Conservation (phyloP, 2,888 invertebrate species). For the Bimastos eiseni region DNA sequence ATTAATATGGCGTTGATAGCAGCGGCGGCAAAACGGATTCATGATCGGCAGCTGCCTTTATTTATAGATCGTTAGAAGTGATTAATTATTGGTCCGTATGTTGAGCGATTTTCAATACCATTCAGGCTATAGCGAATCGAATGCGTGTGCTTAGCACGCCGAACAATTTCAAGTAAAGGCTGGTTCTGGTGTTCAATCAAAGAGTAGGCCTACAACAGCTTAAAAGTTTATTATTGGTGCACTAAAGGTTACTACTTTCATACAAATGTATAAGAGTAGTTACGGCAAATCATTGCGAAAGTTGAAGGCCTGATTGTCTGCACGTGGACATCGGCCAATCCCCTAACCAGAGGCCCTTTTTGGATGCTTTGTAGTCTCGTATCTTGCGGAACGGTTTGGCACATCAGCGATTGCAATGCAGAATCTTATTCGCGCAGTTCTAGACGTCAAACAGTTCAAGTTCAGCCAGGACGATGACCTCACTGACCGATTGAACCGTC, state of each 20-base stretch:
- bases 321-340: not conserved
- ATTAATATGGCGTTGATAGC: not conserved
- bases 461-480: conserved; percentile 58
- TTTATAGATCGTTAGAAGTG: not conserved
- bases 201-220: not conserved
- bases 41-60: not conserved
- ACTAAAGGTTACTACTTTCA: not conserved
- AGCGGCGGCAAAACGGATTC: not conserved
- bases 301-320: not conserved
- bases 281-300: not conserved
- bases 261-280: not conserved
- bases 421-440: conserved; percentile 37
- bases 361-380: not conserved
- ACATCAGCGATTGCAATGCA: conserved; percentile 41
- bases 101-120: not conserved
- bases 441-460: conserved; percentile 42
- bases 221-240: not conserved
- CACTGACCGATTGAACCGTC: conserved; percentile 63
- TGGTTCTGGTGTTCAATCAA: not conserved
- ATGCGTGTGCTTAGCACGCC: not conserved
- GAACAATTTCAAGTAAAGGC: not conserved
- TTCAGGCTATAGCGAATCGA: not conserved
- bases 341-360: not conserved
- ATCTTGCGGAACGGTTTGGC: not conserved
- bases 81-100: no score